Evolutionary conservation across 2,888 invertebrate genomes (phyloP).

Genomic region (Hedychridium roseum): DNA sequence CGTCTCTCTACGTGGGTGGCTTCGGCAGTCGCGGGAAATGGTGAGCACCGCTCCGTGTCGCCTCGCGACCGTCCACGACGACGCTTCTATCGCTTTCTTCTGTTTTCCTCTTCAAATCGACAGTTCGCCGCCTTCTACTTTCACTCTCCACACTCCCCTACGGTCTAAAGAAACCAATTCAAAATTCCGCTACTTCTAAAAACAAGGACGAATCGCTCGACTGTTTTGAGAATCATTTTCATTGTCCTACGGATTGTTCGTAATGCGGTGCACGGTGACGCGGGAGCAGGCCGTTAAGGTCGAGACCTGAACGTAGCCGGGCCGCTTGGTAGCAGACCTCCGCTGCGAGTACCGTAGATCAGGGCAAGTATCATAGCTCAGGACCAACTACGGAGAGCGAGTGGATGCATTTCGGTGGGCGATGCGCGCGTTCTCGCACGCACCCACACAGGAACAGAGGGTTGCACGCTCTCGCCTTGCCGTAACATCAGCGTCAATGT

Average conservation of each 20-base stretch:
- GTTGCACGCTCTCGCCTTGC: constrained; percentile 1
- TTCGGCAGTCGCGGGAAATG: constrained; percentile 61
- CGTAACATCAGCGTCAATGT: no score
- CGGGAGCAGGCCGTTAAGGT: constrained; percentile 19
- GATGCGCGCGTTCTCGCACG: constrained; percentile 20
- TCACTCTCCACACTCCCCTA: no score
- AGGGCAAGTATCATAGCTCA: constrained; percentile 56
- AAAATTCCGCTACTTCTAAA: no score
- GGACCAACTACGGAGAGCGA: constrained; percentile 36
- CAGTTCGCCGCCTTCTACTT: no score
- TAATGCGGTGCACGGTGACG: constrained; percentile 3
- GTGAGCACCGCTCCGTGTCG: constrained; percentile 62
- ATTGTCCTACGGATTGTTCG: background rate
- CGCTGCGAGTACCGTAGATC: constrained; percentile 46
- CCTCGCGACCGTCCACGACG: constrained; percentile 32
- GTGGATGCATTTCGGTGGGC: constrained; percentile 53
- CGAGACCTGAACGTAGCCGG: constrained; percentile 30
- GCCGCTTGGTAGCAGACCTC: constrained; percentile 30
- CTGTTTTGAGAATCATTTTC: background rate
- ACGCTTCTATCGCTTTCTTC: background rate
- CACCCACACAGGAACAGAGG: constrained; percentile 14
- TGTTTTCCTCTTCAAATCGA: no score
- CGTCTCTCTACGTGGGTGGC: constrained; percentile 63
- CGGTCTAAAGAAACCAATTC: no score
- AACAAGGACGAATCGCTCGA: constrained; percentile 1